Conservation (phyloP, 2,888 invertebrate genomes). For the Nemotelus pantherinus region DNA sequence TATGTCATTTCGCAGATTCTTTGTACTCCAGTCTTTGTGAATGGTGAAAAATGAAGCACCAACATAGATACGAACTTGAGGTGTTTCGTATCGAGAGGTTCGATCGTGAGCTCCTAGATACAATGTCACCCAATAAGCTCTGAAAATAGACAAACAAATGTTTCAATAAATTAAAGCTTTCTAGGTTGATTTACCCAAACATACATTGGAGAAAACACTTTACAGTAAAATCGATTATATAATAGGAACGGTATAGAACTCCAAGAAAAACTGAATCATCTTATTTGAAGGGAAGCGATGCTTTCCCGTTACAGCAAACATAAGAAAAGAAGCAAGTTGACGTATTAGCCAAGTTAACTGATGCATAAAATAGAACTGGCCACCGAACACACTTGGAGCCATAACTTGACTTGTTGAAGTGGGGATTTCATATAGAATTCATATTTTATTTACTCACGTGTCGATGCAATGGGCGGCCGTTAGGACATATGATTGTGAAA, state of each 20-base stretch:
- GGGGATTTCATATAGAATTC: neutral
- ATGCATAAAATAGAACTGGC: too few relatives aligned
- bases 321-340: too few relatives aligned
- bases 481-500: slow-evolving; percentile 56
- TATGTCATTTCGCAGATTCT: slow-evolving; percentile 39
- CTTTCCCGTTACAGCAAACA: neutral
- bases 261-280: too few relatives aligned
- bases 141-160: slow-evolving; percentile 26
- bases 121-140: slow-evolving; percentile 33
- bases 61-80: slow-evolving; percentile 12
- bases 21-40: slow-evolving; percentile 23
- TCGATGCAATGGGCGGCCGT: slow-evolving; percentile 52
- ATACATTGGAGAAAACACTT: neutral
- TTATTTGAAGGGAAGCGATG: too few relatives aligned
- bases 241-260: too few relatives aligned
- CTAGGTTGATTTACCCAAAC: neutral
- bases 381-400: too few relatives aligned
- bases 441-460: slow-evolving; percentile 6
- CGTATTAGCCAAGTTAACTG: too few relatives aligned
- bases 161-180: neutral
- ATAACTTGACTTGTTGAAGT: neutral
- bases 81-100: slow-evolving; percentile 7
- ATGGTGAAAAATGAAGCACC: slow-evolving; percentile 27
- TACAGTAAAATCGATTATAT: neutral
- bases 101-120: slow-evolving; percentile 46